Percentiles rank a stretch among this genome's conserved stretches.
phyloP scores from a whole-genome alignment of 2,113 vertebrate genomes.

The Chlorodrepanis virens region DNA sequence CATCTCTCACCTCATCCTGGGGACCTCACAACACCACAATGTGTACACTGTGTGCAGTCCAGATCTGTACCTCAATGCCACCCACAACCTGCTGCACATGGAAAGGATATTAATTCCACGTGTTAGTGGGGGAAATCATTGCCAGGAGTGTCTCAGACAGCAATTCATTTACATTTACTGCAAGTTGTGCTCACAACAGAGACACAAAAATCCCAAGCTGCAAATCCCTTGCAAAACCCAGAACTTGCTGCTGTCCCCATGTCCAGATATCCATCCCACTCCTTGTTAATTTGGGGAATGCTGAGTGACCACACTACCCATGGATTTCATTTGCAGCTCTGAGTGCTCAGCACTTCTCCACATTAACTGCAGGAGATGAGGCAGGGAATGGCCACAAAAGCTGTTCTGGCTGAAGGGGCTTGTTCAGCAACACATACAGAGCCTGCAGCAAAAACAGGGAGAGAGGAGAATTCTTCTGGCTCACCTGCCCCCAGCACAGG shows the following conservation, averaged over 20 bases:
- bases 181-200: not conserved
- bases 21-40: too few species aligned
- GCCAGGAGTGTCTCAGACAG: not conserved
- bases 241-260: not conserved
- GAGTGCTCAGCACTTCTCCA: not conserved
- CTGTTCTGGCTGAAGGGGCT: not conserved
- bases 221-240: not conserved
- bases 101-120: not conserved
- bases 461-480: not conserved
- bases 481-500: not conserved
- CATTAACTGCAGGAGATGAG: not conserved
- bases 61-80: not conserved
- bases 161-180: not conserved
- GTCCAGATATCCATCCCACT: not conserved
- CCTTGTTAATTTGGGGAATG: not conserved
- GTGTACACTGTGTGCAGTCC: not conserved
- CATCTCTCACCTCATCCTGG: too few species aligned
- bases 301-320: not conserved
- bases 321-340: not conserved
- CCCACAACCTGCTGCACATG: not conserved
- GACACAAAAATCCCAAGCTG: fast-evolving
- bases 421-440: not conserved
- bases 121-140: not conserved
- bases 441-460: not conserved
- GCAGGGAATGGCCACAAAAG: not conserved